Conservation (phyloP, 2,113 vertebrate genomes). For the Strix aluco region DNA sequence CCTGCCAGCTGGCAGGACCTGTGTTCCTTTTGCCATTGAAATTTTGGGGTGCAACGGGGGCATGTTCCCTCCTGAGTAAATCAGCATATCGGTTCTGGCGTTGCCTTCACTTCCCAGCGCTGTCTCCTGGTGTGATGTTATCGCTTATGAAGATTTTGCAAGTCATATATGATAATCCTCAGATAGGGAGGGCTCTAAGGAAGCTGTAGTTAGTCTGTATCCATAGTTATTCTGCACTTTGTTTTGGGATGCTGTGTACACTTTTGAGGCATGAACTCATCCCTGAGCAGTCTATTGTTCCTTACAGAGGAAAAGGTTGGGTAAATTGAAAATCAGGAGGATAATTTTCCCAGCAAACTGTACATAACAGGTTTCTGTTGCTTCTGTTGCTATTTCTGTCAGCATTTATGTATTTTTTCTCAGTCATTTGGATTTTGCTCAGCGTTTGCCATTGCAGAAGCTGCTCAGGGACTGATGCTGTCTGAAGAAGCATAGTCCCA, state of each 20-base stretch:
- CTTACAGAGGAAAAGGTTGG: background rate
- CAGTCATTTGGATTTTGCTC: background rate
- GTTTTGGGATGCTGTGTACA: background rate
- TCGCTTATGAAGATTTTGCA: background rate
- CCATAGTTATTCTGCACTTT: background rate
- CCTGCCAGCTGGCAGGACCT: background rate
- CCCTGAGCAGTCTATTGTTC: background rate
- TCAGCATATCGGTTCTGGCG: background rate
- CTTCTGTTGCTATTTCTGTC: background rate
- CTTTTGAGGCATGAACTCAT: background rate
- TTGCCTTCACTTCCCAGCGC: fast-evolving
- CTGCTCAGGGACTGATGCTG: background rate
- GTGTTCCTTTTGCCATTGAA: fast-evolving
- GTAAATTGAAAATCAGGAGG: background rate
- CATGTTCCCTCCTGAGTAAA: background rate
- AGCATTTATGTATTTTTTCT: background rate
- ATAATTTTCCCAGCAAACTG: background rate
- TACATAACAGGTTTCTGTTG: background rate
- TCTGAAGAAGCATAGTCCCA: background rate
- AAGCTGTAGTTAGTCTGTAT: background rate
- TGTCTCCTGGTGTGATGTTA: background rate
- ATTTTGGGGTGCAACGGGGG: background rate
- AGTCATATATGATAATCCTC: background rate
- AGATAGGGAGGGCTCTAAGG: background rate
- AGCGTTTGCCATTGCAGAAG: background rate